phyloP scores from a whole-genome alignment of 1,140 invertebrate species.

The Vanessa tameamea region DNA sequence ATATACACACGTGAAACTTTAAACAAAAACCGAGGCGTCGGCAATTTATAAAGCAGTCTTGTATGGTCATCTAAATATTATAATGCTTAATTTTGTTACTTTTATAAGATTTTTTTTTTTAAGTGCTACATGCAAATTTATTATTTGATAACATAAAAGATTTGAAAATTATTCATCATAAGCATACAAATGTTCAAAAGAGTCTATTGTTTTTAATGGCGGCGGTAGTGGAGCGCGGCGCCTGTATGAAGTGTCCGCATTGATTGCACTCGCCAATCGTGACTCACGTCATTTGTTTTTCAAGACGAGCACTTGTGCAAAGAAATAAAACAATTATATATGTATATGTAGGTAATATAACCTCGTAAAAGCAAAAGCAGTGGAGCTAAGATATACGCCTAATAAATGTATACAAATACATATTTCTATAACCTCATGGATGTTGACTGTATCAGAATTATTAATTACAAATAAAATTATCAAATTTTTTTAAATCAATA shows the following conservation, averaged over 20 bases:
- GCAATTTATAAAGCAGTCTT: background rate
- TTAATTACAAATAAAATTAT: too few species aligned
- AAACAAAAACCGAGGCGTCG: slow-evolving; percentile 31
- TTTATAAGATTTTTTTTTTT: background rate
- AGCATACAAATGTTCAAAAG: slow-evolving; percentile 12
- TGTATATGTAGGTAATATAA: background rate
- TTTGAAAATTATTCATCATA: slow-evolving; percentile 1
- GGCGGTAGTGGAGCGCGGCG: slow-evolving; percentile 9
- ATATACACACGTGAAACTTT: slow-evolving; percentile 29
- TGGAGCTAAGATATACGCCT: background rate
- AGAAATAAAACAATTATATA: background rate
- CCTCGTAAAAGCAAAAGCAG: background rate
- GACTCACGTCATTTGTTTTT: slow-evolving; percentile 36
- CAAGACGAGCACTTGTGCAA: slow-evolving; percentile 12
- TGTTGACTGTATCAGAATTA: too few species aligned
- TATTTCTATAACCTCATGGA: too few species aligned
- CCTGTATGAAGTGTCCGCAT: slow-evolving; percentile 37
- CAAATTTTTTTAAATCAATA: too few species aligned
- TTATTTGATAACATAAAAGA: background rate
- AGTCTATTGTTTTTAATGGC: slow-evolving; percentile 18
- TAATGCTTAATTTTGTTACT: background rate
- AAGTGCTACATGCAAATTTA: background rate
- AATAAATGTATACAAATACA: too few species aligned
- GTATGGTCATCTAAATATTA: slow-evolving; percentile 7
- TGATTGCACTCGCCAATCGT: slow-evolving; percentile 36